Base-by-base conservation (phyloP, 2,797 vertebrate genomes). In the Sylvilagus floridanus region DNA sequence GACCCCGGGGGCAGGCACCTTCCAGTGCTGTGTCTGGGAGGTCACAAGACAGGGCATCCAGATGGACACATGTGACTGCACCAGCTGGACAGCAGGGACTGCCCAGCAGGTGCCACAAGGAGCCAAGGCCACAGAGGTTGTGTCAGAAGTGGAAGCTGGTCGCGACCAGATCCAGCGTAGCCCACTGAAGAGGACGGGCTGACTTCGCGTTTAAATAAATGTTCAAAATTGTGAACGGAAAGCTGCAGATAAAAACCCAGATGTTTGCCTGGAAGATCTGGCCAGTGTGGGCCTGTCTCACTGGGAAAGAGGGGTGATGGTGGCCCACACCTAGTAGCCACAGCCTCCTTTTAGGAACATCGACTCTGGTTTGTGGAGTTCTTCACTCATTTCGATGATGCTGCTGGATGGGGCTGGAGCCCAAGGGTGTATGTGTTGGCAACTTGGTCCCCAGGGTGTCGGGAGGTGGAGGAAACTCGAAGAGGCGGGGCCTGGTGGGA, bases 171-270 rank as follows among this genome's bases (percentile, higher is more conserved):
- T 24, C 47, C 11, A 72, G 78, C 2, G 42, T 65, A 32, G 73
- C 62, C 32, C n/a, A 50, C n/a, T 24, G 26, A 10, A 57, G 54
- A 21, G 19, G 54, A 57, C 4, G 12, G 54, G 12, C 26, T 11
- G 7, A n/a, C 13, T 37, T 52, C 75, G 54, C 35, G n/a, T 81
- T 91, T 79, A 5, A 63, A 72, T 77, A 4, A 84, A 66, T 65
- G 21, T 54, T 75, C 19, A 16, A 62, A 91, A 88, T 66, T 78
- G 9, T 94, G 50, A 65, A 60, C 26, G 62, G 14, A 81, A 86
- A 37, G 32, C 13, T 63, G 17, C 35, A 22, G 47, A 47, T 26
- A 90, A 50, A 84, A 12, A 6, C 22, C 32, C 6, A 22, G 30
- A 47, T 32, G 57, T 65, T 65, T 28, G 21, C 7, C 24, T 0